These are phyloP conservation scores for Ennomos quercinarius DNA, from an alignment of 2,888 invertebrate species.

Conservation along the genomic window DNA sequence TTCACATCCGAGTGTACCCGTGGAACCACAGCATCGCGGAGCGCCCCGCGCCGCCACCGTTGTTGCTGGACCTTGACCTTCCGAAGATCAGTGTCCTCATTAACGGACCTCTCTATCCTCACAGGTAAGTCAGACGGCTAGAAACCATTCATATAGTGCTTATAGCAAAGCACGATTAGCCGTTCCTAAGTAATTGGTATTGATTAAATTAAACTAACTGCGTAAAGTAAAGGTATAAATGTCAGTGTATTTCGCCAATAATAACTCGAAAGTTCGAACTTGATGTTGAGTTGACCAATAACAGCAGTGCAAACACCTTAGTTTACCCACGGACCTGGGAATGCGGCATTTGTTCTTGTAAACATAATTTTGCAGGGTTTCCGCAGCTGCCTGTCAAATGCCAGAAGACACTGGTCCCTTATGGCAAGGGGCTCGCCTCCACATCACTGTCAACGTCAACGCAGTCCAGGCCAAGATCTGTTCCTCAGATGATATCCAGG, in stretches of 20 bases:
- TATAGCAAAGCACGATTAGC: too few species aligned
- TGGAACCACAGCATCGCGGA: conserved; percentile 60
- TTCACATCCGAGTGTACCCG: conserved; percentile 56
- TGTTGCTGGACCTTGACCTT: conserved; percentile 55
- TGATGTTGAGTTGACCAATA: too few species aligned
- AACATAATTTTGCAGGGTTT: conserved; percentile 56
- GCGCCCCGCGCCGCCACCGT: conserved; percentile 34
- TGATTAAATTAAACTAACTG: too few species aligned
- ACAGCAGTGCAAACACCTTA: too few species aligned
- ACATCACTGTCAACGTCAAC: conserved; percentile 45
- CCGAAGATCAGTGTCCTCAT: conserved; percentile 47
- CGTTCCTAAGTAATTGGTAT: too few species aligned
- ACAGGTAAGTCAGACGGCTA: conserved; percentile 53
- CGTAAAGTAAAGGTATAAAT: too few species aligned
- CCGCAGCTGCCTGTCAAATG: conserved; percentile 72
- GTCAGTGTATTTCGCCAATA: too few species aligned
- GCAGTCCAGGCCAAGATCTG: conserved; percentile 49
- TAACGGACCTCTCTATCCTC: conserved; percentile 66
- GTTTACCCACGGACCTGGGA: too few species aligned
- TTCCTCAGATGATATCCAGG: conserved; percentile 33
- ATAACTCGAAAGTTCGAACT: too few species aligned
- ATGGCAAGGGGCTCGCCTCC: conserved; percentile 60
- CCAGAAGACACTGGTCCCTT: conserved; percentile 56
- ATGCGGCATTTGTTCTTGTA: too few species aligned
- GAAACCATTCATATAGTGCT: too few species aligned